Evolutionary conservation across 2,113 vertebrate species (phyloP).

Genomic region (Casuarius casuarius): DNA sequence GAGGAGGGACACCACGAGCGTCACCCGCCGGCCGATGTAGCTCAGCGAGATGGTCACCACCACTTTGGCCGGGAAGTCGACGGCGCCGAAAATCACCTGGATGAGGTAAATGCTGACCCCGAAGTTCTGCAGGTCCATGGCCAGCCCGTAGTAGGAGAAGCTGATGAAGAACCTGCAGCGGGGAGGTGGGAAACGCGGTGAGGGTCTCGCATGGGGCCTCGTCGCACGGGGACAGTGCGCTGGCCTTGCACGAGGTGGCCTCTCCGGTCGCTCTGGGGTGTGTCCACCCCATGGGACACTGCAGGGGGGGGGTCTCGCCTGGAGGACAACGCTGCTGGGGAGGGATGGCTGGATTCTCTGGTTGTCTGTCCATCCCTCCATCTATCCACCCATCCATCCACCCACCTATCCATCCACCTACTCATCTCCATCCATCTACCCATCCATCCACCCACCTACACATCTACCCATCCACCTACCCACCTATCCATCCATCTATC

Average conservation of each 20-base stretch:
- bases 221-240: too few species aligned
- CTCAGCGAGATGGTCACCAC: conserved; percentile 80
- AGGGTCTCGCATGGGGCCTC: neutral
- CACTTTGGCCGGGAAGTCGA: conserved; percentile 90
- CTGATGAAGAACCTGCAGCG: conserved; percentile 84
- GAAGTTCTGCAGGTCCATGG: conserved; percentile 94
- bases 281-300: accelerated
- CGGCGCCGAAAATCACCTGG: conserved; percentile 89
- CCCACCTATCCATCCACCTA: neutral
- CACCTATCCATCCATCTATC: neutral
- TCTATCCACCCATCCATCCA: neutral
- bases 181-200: neutral
- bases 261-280: neutral
- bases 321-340: neutral
- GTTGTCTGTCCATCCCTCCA: too few species aligned
- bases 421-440: neutral
- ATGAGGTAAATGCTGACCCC: conserved; percentile 91
- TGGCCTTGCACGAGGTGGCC: too few species aligned
- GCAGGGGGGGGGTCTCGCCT: accelerated
- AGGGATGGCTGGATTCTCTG: neutral
- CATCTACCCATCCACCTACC: accelerated
- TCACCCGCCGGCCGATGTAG: conserved; percentile 83
- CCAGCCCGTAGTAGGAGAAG: conserved; percentile 92
- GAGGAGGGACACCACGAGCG: conserved; percentile 80
- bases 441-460: accelerated